Conservation (phyloP, 2,797 vertebrate genomes). For the Gallinago solitaria region DNA sequence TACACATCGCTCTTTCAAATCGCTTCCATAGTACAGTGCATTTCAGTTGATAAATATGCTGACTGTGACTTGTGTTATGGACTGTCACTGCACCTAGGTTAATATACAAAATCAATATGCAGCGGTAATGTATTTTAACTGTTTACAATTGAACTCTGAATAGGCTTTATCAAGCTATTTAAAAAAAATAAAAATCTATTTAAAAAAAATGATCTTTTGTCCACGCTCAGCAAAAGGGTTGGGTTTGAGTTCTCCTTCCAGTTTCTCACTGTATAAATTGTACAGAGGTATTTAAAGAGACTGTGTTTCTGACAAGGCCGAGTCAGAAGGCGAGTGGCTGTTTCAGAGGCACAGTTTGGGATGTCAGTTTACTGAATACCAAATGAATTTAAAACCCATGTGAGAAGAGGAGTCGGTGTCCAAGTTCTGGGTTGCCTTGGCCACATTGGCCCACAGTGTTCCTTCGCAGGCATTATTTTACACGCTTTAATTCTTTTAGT, state of each 20-base stretch:
- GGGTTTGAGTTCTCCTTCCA: neutral
- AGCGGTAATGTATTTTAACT: neutral
- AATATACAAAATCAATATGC: neutral
- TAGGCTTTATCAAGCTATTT: constrained; percentile 50
- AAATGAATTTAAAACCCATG: neutral
- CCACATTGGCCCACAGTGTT: neutral
- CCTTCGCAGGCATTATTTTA: neutral
- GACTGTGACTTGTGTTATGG: neutral
- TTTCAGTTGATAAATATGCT: constrained; percentile 6
- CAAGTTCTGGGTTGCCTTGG: neutral
- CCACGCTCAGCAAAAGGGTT: neutral
- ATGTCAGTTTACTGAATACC: neutral
- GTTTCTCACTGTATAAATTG: neutral
- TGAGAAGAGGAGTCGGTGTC: neutral
- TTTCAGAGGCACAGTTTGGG: neutral
- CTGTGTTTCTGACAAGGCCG: neutral
- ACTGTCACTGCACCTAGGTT: neutral
- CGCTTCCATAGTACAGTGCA: neutral
- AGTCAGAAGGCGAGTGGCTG: neutral
- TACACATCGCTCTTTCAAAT: neutral
- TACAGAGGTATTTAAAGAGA: neutral
- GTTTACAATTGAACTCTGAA: constrained; percentile 57
- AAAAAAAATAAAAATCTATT: constrained; percentile 47
- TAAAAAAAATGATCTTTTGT: neutral
- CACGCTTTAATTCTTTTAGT: neutral